Base-by-base conservation (phyloP, 2,888 invertebrate genomes). In the Volucella zonaria region DNA sequence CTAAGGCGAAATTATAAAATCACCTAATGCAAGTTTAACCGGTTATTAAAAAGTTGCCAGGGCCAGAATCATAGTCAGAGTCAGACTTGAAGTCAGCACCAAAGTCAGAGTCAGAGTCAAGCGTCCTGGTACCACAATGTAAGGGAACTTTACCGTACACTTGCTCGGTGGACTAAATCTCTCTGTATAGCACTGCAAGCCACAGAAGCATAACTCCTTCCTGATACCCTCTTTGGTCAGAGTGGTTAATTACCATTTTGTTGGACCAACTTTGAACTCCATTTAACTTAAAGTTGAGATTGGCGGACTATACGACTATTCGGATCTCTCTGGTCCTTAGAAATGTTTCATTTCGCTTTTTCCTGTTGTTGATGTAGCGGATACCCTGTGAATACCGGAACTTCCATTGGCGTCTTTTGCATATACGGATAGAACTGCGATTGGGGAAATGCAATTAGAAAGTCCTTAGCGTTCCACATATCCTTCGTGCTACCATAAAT, bases 31-130 rank as follows among this genome's bases (percentile, higher is more conserved):
- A 75, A 83, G 59, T 79, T 70, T 75, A 83, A 83, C 47, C 70
- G 79, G 79, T 79, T 83, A 83, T 83, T 83, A 83, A 79, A 79
- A 83, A 83, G 82, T 83, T 83, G 59, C 64, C 6, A 31, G 31
- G 6, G 31, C 6, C 31, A 31, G 31, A 31, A 6, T 1, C 31
- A 31, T 31, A 31, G 31, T 31, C 31, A 31, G 31, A 31, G 6
- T 31, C 31, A 31, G 31, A 31, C 0, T 31, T 31, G 31, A 6
- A 31, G 31, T 31, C 31, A 31, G 6, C 31, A 31, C 3, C 23
- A 4, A 0, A 23, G 1, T 31, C 31, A 31, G 31, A 31, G 31
- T 31, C 82, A 74, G 59, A 73, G 73, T 64, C 56, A 73, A 64
- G 58, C 52, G 18, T 70, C 45, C 23, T 51, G 49, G 38, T 58